Evolutionary conservation across 30 jellyfish, hydroid and myxozoan species (phyloP), one percentile per base, ranked within the genome.

Genomic region (Aurelia coerulea): DNA sequence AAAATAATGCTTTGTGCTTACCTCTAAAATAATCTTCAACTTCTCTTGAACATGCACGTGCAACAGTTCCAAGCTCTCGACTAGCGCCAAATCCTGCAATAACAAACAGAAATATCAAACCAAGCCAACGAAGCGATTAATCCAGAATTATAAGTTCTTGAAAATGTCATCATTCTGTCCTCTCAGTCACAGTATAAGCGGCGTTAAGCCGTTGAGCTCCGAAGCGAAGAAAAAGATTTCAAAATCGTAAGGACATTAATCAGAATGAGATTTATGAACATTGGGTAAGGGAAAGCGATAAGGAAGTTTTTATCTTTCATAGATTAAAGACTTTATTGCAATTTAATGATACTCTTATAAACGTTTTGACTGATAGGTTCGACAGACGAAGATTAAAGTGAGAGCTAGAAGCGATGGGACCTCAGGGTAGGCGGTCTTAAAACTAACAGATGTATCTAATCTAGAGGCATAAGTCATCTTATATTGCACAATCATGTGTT

Each of bases 201-300:
- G 51, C 65, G 79, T 39, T 78, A 78, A 78, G 88, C 79, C 78
- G 68, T 56, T 39, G 41, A 78, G 88, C 88, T 76, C 53, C 35
- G 54, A 66, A 18, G 78, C 53, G 79, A 39, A 78, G 88, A 51
- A 78, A 65, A 60, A 78, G 79, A 60, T 39, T 58, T 54, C 72
- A 35, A 66, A 37, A 12, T 35, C 65, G 88, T 62, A 62, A 78
- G 63, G 39, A 78, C 71, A 78, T 78, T 63, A 51, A 41, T 52
- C 70, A 60, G 88, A 62, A 78, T 35, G 54, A 35, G 88, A 78
- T 78, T 63, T 46, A 78, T 41, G 29, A 35, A 50, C 76, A 78
- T 34, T 78, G 68, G 62, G 69, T 39, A 78, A 58, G 89, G 80
- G 89, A 46, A 64, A 46, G 84, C 71, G 54, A 74, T 78, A 75